Conservation (phyloP, 2,888 invertebrate species). For the Meganola albula region DNA sequence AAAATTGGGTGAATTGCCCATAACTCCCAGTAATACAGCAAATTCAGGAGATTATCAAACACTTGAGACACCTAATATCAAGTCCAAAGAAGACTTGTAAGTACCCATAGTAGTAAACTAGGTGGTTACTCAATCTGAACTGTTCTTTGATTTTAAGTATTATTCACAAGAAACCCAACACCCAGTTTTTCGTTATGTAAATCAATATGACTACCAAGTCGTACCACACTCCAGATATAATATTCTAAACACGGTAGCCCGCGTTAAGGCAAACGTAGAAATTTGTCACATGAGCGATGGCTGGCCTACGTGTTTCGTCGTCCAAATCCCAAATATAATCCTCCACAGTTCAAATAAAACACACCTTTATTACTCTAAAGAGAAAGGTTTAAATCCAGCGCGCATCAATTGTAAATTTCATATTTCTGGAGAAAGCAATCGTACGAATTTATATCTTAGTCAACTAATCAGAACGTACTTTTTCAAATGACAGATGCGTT, state of each 20-base stretch:
- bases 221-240: slow-evolving; percentile 57
- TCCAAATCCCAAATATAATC: slow-evolving; percentile 75
- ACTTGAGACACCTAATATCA: too few species aligned
- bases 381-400: slow-evolving; percentile 71
- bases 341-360: slow-evolving; percentile 67
- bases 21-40: too few species aligned
- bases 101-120: too few species aligned
- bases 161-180: too few species aligned
- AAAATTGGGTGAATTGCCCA: too few species aligned
- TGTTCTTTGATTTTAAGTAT: too few species aligned
- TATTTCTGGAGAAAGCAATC: slow-evolving; percentile 60
- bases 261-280: slow-evolving; percentile 77
- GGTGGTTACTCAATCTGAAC: too few species aligned
- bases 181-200: slow-evolving; percentile 61
- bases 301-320: slow-evolving; percentile 74
- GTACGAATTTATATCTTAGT: slow-evolving; percentile 69
- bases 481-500: slow-evolving; percentile 50
- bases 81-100: too few species aligned
- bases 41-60: too few species aligned
- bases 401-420: slow-evolving; percentile 56
- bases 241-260: slow-evolving; percentile 73
- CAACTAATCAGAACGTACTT: slow-evolving; percentile 59
- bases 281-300: slow-evolving; percentile 79
- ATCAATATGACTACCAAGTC: slow-evolving; percentile 63
- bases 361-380: slow-evolving; percentile 76